These are phyloP conservation scores for Schizothorax lantsangensis DNA, from an alignment of 2,797 vertebrate genomes.

Conservation along the genomic window DNA sequence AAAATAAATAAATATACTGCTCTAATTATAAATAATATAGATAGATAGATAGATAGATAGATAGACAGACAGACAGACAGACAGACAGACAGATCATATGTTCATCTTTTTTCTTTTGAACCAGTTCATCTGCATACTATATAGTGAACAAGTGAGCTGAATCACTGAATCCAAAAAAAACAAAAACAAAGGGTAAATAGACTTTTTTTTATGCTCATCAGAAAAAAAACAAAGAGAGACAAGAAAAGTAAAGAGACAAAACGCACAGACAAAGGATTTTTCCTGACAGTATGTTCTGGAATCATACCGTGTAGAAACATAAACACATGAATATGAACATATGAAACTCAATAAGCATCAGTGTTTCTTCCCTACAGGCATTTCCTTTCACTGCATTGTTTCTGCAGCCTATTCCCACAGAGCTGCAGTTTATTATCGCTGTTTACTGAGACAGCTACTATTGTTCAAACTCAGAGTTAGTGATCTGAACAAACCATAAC, in stretches of 20 bases:
- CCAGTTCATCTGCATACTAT: no score
- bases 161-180: no score
- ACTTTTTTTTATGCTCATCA: no score
- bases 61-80: fast-evolving
- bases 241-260: neutral
- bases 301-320: slow-evolving; percentile 44
- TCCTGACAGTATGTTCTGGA: slow-evolving; percentile 59
- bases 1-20: no score
- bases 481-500: neutral
- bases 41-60: fast-evolving
- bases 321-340: slow-evolving; percentile 57
- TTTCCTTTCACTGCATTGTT: slow-evolving; percentile 3
- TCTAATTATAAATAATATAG: no score
- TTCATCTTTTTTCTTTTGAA: no score
- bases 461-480: neutral
- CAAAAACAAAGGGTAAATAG: no score
- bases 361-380: slow-evolving; percentile 17
- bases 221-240: neutral
- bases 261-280: neutral
- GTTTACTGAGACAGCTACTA: neutral
- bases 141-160: no score
- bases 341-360: slow-evolving; percentile 66
- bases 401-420: slow-evolving; percentile 7
- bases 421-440: neutral
- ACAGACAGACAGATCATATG: neutral